Conservation (phyloP, 2,797 vertebrate genomes). For the Oreonectes daqikongensis region DNA sequence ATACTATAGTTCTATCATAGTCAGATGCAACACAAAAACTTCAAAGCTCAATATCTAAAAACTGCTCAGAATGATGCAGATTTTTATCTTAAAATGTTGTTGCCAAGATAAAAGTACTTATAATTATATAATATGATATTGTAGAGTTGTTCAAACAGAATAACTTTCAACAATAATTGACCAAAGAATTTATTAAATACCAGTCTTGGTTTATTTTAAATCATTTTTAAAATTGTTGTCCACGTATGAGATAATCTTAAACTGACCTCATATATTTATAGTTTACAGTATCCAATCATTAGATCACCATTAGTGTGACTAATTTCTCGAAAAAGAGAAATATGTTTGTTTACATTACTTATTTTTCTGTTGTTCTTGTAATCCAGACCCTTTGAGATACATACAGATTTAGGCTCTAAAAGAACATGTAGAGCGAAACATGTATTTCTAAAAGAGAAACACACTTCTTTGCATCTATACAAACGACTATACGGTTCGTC, state of each 20-base stretch:
- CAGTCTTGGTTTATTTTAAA: slow-evolving; percentile 6
- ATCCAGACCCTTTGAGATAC: slow-evolving; percentile 50
- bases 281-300: slow-evolving; percentile 31
- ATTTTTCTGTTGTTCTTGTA: slow-evolving; percentile 22
- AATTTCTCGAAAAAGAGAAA: slow-evolving; percentile 34
- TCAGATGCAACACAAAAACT: too few species aligned
- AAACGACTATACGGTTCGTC: slow-evolving; percentile 51
- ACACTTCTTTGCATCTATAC: slow-evolving; percentile 59
- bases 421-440: slow-evolving; percentile 67
- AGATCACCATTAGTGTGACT: slow-evolving; percentile 24
- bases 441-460: slow-evolving; percentile 59
- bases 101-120: too few species aligned
- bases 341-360: neutral
- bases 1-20: too few species aligned
- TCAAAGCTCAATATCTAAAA: too few species aligned
- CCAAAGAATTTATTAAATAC: slow-evolving; percentile 6
- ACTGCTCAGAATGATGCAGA: too few species aligned
- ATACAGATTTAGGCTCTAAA: slow-evolving; percentile 66
- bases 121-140: too few species aligned
- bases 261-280: slow-evolving; percentile 7
- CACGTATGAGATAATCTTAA: slow-evolving; percentile 18
- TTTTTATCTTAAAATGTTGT: too few species aligned
- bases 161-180: neutral
- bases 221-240: slow-evolving; percentile 12
- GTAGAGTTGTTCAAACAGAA: too few species aligned